phyloP scores from a whole-genome alignment of 2,797 vertebrate species.

The Rhinella marina region DNA sequence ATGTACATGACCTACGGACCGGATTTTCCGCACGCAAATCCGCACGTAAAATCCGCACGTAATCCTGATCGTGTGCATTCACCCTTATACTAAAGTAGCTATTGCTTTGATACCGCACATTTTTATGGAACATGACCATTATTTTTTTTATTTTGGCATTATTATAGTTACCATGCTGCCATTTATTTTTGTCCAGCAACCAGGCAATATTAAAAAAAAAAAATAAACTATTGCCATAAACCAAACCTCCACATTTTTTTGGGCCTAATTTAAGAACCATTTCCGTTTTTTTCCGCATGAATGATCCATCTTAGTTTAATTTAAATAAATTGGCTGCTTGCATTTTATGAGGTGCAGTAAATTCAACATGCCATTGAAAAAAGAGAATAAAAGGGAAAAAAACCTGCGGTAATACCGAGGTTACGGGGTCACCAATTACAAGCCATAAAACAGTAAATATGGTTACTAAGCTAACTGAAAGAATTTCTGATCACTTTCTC shows the following conservation, averaged over 20 bases:
- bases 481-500: constrained; percentile 49
- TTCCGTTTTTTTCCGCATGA: constrained; percentile 32
- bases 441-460: constrained; percentile 55
- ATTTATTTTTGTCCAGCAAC: not conserved
- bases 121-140: not conserved
- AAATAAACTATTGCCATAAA: constrained; percentile 15
- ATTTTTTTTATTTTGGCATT: not conserved
- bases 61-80: no score
- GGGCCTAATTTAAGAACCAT: constrained; percentile 34
- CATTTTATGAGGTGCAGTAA: constrained; percentile 46
- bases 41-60: no score
- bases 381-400: no score
- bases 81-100: not conserved
- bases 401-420: constrained; percentile 33
- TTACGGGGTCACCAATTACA: constrained; percentile 49
- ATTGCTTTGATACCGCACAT: not conserved
- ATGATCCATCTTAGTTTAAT: constrained; percentile 53
- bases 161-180: not conserved
- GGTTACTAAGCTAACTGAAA: constrained; percentile 60
- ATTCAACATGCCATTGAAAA: constrained; percentile 21
- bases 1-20: no score
- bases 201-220: not conserved
- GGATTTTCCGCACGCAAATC: no score
- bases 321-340: constrained; percentile 44
- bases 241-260: not conserved